Base-by-base conservation (phyloP, 2,113 vertebrate genomes). In the Micromys minutus region DNA sequence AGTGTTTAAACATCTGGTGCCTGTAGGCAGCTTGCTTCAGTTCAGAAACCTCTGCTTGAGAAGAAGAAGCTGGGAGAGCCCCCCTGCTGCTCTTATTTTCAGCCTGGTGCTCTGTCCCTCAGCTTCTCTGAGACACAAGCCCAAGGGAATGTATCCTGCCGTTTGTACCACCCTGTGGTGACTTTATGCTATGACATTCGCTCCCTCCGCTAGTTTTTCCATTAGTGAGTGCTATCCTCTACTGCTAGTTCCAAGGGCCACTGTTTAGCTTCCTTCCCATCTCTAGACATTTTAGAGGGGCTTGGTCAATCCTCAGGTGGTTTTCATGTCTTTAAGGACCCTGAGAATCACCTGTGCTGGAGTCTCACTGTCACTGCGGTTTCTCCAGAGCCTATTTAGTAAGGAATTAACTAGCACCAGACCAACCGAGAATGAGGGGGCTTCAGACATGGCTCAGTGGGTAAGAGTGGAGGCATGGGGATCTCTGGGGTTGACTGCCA, bases 161-260 rank as follows among this genome's bases (percentile, higher is more conserved):
- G 71, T 98, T 98, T 94, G 98, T 98, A 98, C 98, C 98, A 98
- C 98, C 98, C 98, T 98, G 98, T 99, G 98, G 98, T 97, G 98
- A 98, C 97, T 97, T 93, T 96, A 2, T 96, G 98, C 97, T 98
- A 99, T 99, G 98, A 98, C 98, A 99, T 24, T 97, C 39, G 15
- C 34, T 80, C 92, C 15, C n/a, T 93, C 79, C 87, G 24, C 91
- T 29, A 90, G 76, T 89, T 95, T 95, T 84, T 45, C 24, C 5
- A 34, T 39, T 79, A 12, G 31, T 72, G 67, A 87, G 92, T 2
- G 7, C n/a, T 10, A 3, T 12, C 55, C 36, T 22, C 65, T 52
- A 5, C 34, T n/a, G 63, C 45, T 29, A 34, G 57, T 13, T 22
- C 79, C 7, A 22, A 61, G 80, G 39, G 19, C 59, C 52, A 57